Evolutionary conservation across 2,888 invertebrate genomes (phyloP), one percentile per base, ranked within the genome.

Genomic region (Epicampocera succincta): DNA sequence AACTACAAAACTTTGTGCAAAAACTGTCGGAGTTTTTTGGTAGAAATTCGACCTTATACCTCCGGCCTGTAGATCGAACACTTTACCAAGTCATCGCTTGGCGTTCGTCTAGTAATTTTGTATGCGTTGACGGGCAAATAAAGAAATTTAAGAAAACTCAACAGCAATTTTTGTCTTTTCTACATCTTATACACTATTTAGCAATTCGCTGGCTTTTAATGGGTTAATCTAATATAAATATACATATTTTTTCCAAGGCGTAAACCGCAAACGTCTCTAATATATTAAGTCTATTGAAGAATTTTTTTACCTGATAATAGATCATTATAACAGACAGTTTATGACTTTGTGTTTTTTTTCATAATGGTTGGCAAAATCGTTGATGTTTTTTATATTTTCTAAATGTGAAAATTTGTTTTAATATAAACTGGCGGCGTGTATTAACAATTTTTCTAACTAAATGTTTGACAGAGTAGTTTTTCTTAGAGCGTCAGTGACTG

Each of bases 281-380:
- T 61, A 48, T 21, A 44, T 68, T 44, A 29, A 17, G 48, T 44
- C 58, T 52, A 21, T 33, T 65, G 13, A 58, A 52, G 15, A 48
- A 33, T 52, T 52, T 66, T 72, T 66, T 68, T 33, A 68, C 68
- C 50, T 72, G 71, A 56, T 73, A 72, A 72, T 68, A 42, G 76
- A 81, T 81, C 80, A 76, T 80, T 75, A 72, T 38, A 54, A 58
- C 66, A 48, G 68, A 72, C 75, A 80, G 71, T 61, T 56, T 65
- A 65, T 65, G 12, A 21, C 9, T 58, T 60, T 56, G 12, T 61
- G 48, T 17, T 13, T 38, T 38, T 21, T 25, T 29, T 54, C n/a
- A 29, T 25, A 8, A 29, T 54, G n/a, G 3, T 15, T 44, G 40
- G 54, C 52, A 72, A 76, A 60, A 72, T 66, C 72, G 72, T 58